Evolutionary conservation across 2,888 invertebrate genomes (phyloP), one percentile per base, ranked within the genome.

Genomic region (Phalangium opilio): DNA sequence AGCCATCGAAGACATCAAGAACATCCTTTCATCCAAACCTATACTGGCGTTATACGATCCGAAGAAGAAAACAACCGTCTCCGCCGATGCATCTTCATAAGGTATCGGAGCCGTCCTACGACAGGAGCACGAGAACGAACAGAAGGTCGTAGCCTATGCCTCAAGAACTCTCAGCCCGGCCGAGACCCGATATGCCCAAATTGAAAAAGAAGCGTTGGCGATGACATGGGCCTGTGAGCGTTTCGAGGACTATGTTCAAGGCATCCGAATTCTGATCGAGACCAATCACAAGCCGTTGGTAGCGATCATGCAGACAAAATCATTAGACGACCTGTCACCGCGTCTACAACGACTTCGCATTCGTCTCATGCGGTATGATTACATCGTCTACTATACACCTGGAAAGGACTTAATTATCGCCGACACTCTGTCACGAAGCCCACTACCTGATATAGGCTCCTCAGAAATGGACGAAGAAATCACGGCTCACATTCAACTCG

Each of bases 241-340:
- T 46, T 62, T 65, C 45, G 44, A 56, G 40, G 59, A 65, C 27
- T 65, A 58, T 48, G 42, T 65, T 11, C 50, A 53, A 7, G 64
- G 63, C 5, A 53, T 55, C 35, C 32, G 54, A 21, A 55, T 66
- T 35, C 43, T 38, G 12, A 43, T 65, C 3, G 56, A 59, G 51
- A 67, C 65, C 0, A 64, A 67, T 50, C 64, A 65, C 55, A 64
- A 63, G 49, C 64, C 64, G 1, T 50, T 66, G 14, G 45, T 63
- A 1, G 50, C 61, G 19, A 49, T 67, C 3, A 43, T 66, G 10
- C 55, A 59, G 44, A 58, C 58, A 2, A 65, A 64, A 50, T 50
- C 58, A 15, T 48, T 65, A 14, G 59, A 59, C 42, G 62, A 63
- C 12, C 47, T 66, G 4, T 59, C 64, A 3, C 60, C 64, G 3